A percentile compares a stretch with the other conserved stretches of the same genome.
These are phyloP conservation scores for Eptatretus atami DNA, from an alignment of 2,797 vertebrate species.

Conservation along the genomic window DNA sequence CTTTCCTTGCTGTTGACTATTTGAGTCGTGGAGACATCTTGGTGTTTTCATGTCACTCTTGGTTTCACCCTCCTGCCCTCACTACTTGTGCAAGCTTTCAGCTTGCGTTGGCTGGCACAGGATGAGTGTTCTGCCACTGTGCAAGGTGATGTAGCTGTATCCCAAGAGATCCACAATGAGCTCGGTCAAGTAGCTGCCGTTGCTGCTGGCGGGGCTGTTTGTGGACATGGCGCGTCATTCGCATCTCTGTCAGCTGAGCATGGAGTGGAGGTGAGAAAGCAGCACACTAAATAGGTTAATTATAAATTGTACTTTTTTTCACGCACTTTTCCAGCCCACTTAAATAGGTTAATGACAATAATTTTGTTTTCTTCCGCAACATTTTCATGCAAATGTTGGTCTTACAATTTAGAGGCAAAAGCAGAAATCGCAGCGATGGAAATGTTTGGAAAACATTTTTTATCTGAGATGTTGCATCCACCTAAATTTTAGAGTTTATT, in stretches of 20 bases:
- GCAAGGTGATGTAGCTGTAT: background rate
- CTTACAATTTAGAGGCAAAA: too few relatives aligned
- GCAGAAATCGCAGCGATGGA: too few relatives aligned
- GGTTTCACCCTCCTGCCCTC: constrained; percentile 1
- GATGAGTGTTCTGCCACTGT: background rate
- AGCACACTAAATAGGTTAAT: too few relatives aligned
- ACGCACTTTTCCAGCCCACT: too few relatives aligned
- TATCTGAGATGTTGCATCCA: too few relatives aligned
- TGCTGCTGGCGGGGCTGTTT: background rate
- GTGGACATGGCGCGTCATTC: background rate
- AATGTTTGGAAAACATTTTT: too few relatives aligned
- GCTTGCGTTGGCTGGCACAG: constrained; percentile 1
- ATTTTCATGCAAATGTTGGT: too few relatives aligned
- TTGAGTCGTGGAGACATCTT: background rate
- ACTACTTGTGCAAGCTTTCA: constrained; percentile 3
- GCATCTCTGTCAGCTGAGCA: constrained; percentile 3
- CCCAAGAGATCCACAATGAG: background rate
- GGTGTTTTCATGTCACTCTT: constrained; percentile 3
- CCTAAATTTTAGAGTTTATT: too few relatives aligned
- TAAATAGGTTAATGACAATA: too few relatives aligned
- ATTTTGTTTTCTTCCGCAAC: too few relatives aligned
- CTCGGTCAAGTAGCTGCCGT: too few relatives aligned
- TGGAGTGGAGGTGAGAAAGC: constrained; percentile 3
- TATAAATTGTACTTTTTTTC: too few relatives aligned
- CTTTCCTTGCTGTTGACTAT: constrained; percentile 1